A percentile compares a stretch with the other conserved stretches of the same genome.
phyloP scores from a whole-genome alignment of 2,113 vertebrate genomes.

The Herpailurus yagouaroundi region DNA sequence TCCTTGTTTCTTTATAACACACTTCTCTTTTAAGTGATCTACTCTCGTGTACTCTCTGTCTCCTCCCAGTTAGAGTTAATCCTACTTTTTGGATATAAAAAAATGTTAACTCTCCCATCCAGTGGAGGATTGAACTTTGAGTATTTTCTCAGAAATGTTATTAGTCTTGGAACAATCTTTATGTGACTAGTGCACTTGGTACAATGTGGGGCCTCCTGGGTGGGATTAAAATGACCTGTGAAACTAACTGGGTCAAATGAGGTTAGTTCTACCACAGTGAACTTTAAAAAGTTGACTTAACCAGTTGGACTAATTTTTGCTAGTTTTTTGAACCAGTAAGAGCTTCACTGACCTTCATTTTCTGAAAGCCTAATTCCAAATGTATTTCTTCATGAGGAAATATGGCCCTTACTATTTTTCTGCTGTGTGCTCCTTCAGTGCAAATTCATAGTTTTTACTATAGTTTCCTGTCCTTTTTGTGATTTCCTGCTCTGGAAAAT shows the following conservation, averaged over 20 bases:
- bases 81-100: background rate
- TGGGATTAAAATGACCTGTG: background rate
- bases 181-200: background rate
- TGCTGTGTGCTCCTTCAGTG: background rate
- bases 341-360: slow-evolving; percentile 23
- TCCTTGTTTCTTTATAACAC: background rate
- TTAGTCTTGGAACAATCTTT: background rate
- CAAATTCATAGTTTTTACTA: background rate
- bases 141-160: background rate
- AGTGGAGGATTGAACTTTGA: background rate
- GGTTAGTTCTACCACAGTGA: background rate
- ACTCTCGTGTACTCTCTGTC: background rate
- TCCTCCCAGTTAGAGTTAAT: background rate
- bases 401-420: background rate
- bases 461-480: background rate
- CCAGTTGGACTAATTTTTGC: background rate
- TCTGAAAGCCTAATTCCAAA: background rate
- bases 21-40: background rate
- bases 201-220: background rate
- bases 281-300: background rate
- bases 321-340: background rate
- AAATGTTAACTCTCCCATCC: background rate
- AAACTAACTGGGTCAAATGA: background rate
- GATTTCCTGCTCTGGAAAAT: background rate
- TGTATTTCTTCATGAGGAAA: background rate